Conservation (phyloP, 1,140 invertebrate genomes). For the Teleopsis dalmanni region DNA sequence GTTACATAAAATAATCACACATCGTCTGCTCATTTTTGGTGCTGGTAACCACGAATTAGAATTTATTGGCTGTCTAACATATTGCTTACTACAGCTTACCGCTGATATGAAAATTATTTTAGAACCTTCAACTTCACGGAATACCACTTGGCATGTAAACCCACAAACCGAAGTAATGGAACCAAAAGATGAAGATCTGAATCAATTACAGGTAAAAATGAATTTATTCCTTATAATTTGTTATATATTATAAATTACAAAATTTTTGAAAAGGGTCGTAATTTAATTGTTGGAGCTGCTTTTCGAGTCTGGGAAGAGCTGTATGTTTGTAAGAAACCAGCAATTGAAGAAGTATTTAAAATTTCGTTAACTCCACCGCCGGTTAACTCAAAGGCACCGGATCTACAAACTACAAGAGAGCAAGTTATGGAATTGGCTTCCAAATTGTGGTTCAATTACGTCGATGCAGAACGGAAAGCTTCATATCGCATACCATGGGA, state of each 20-base stretch:
- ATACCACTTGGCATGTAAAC: constrained; percentile 85
- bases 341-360: constrained; percentile 90
- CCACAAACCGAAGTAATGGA: constrained; percentile 60
- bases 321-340: constrained; percentile 92
- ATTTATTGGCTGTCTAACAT: constrained; percentile 91
- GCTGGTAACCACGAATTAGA: constrained; percentile 91
- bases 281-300: constrained; percentile 83
- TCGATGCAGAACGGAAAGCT: constrained; percentile 81
- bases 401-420: constrained; percentile 68
- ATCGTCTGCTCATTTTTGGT: constrained; percentile 78
- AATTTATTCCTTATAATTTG: background rate
- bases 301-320: constrained; percentile 94
- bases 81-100: constrained; percentile 89
- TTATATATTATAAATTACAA: background rate
- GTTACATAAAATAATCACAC: constrained; percentile 83
- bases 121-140: constrained; percentile 55
- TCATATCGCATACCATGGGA: constrained; percentile 80
- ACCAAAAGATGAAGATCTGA: constrained; percentile 65
- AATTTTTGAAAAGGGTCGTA: constrained; percentile 50
- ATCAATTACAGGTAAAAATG: constrained; percentile 56
- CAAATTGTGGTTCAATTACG: constrained; percentile 83
- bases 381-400: constrained; percentile 69
- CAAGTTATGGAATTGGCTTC: constrained; percentile 78
- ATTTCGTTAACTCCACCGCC: constrained; percentile 63
- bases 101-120: constrained; percentile 81